Percentiles rank a stretch among this genome's conserved stretches.
phyloP scores from a whole-genome alignment of 2,113 vertebrate species.

The Mellivora capensis region DNA sequence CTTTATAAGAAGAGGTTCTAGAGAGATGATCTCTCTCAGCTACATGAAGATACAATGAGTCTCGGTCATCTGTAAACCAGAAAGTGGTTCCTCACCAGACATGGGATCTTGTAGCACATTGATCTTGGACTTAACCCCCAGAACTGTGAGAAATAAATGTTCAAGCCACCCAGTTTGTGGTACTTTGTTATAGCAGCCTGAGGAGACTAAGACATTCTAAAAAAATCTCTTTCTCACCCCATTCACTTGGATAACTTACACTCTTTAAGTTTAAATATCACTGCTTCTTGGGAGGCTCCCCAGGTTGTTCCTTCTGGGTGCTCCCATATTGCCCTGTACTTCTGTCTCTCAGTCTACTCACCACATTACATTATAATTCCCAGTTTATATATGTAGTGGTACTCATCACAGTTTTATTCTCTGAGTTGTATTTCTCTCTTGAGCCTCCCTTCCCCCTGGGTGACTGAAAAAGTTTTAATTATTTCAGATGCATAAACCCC shows the following conservation, averaged over 20 bases:
- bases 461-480: neutral
- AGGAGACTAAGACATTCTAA: neutral
- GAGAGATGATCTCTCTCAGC: neutral
- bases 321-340: neutral
- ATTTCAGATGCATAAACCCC: neutral
- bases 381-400: neutral
- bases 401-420: neutral
- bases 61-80: neutral
- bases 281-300: neutral
- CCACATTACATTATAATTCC: neutral
- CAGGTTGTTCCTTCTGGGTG: neutral
- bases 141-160: neutral
- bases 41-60: neutral
- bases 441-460: neutral
- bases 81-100: neutral
- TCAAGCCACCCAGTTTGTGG: neutral
- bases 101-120: neutral
- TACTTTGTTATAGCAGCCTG: neutral
- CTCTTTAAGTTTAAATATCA: neutral
- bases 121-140: neutral
- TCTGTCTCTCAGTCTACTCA: neutral
- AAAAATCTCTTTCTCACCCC: neutral
- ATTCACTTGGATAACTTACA: neutral
- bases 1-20: neutral
- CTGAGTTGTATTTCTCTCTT: neutral